Base-by-base conservation (phyloP, 2,113 vertebrate species). In the Ageneiosus marmoratus region DNA sequence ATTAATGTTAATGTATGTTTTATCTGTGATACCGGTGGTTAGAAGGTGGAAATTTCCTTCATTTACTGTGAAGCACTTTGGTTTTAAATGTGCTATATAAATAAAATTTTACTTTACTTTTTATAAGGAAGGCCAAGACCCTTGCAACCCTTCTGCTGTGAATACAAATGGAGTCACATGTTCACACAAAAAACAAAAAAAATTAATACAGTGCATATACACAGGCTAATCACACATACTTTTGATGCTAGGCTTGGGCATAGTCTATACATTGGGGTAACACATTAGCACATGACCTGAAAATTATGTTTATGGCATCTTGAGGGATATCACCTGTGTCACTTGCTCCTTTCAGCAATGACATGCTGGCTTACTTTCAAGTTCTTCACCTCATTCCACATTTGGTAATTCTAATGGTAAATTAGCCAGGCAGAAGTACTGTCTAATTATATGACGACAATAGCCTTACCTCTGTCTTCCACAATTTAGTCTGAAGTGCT, bases 391-490 rank as follows among this genome's bases (percentile, higher is more conserved):
- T 87, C 79, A 76, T 48, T 82, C 75, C 48, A 72, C 69, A 44
- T 44, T 77, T 79, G 86, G 77, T 84, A 80, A 75, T 84, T 79
- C 81, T 86, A 85, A 85, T 85, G 82, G 77, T 78, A 82, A 87
- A 88, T 88, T 88, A 88, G 87, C 83, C 65, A 65, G 72, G 77
- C 60, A 48, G 82, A 83, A 86, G 87, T 46, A 53, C 79, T 84
- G 79, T 60, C 81, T 77, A 86, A 88, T 88, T 77, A 74, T 81
- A 85, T 87, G 86, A 89, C 84, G 86, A 83, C 86, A 85, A 88
- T 85, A 87, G 65, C 73, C 84, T 89, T 88, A 86, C 82, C 88
- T 87, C 53, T 82, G 87, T 79, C 69, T 77, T 88, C 70, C 51
- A 81, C 75, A 85, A 87, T 75, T 88, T 81, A 74, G 51, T 63